phyloP scores from a whole-genome alignment of 1,140 invertebrate genomes.

The Drosophila oshimai region DNA sequence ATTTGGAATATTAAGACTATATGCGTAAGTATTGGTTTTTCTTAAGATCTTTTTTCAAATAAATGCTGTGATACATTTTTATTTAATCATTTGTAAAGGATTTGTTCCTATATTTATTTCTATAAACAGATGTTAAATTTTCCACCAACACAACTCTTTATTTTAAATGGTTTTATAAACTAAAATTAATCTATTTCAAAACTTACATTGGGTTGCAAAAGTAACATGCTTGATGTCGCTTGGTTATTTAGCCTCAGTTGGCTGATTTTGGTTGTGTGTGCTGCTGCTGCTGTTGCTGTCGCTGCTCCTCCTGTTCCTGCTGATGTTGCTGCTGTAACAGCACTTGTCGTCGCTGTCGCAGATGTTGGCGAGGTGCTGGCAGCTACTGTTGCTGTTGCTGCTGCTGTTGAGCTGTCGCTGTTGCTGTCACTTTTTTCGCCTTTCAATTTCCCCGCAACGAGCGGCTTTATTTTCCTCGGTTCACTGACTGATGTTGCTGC shows the following conservation, averaged over 20 bases:
- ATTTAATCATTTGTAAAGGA: not conserved
- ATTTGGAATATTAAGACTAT: too few species aligned
- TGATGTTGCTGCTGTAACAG: slow-evolving; percentile 7
- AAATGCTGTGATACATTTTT: too few species aligned
- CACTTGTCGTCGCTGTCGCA: not conserved
- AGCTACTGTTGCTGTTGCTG: slow-evolving; percentile 10
- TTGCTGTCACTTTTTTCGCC: slow-evolving; percentile 42
- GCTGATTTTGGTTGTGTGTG: slow-evolving; percentile 55
- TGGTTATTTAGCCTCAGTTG: slow-evolving; percentile 64
- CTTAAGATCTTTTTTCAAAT: not conserved
- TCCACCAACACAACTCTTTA: too few species aligned
- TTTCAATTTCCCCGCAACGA: slow-evolving; percentile 35
- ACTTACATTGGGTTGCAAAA: slow-evolving; percentile 82
- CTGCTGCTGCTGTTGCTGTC: slow-evolving; percentile 23
- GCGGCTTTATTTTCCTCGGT: slow-evolving; percentile 28
- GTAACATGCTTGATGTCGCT: slow-evolving; percentile 82
- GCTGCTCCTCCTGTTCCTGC: slow-evolving; percentile 5
- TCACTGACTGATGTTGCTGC: slow-evolving; percentile 32
- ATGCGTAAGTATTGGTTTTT: not conserved
- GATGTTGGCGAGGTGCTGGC: slow-evolving; percentile 16
- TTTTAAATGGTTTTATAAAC: too few species aligned
- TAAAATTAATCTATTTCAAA: too few species aligned
- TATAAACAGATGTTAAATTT: too few species aligned
- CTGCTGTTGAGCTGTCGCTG: slow-evolving; percentile 5
- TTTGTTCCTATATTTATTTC: not conserved